phyloP scores from a whole-genome alignment of 2,113 vertebrate genomes.

The Oreochromis tanganicae region DNA sequence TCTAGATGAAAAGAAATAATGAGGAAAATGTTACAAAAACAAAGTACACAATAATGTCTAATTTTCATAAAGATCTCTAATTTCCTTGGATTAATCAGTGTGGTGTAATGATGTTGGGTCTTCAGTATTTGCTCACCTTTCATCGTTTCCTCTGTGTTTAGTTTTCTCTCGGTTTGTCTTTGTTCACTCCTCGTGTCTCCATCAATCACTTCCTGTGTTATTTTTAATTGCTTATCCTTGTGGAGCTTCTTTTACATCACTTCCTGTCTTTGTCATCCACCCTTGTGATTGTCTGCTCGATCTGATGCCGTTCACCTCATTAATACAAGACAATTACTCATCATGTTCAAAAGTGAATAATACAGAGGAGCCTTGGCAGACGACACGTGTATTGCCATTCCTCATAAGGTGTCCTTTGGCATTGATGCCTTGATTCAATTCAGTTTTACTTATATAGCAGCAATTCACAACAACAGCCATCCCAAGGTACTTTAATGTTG shows the following conservation, averaged over 20 bases:
- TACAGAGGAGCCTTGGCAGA: not conserved
- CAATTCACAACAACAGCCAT: not conserved
- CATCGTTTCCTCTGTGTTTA: not conserved
- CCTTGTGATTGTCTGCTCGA: rapidly evolving
- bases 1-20: not conserved
- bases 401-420: not conserved
- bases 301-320: not conserved
- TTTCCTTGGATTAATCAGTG: not conserved
- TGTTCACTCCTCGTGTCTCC: not conserved
- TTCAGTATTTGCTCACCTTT: not conserved
- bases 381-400: not conserved
- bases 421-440: not conserved
- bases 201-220: not conserved
- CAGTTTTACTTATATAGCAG: not conserved
- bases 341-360: not conserved
- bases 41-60: not conserved
- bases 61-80: not conserved
- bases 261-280: not conserved
- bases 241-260: not conserved
- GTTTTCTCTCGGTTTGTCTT: not conserved
- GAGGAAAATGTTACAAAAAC: not conserved
- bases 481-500: not conserved
- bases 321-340: not conserved
- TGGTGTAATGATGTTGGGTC: not conserved
- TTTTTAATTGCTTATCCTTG: too few species aligned